Evolutionary conservation across 2,113 vertebrate species (phyloP).

Genomic region (Neodontobutis hainanensis): DNA sequence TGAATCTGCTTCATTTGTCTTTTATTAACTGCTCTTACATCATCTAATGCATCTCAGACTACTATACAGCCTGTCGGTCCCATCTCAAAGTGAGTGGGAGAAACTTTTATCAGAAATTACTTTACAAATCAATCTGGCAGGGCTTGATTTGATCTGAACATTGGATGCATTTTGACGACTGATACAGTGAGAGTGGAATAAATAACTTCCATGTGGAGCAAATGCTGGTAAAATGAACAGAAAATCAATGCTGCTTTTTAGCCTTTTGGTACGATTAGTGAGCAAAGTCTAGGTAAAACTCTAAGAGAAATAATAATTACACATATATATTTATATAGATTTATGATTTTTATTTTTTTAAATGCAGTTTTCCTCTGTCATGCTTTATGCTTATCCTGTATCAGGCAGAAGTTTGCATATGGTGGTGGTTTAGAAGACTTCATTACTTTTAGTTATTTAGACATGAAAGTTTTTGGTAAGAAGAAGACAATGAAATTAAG

Average conservation of each 20-base stretch:
- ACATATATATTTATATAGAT: too few species aligned
- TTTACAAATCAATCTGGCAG: conserved; percentile 10
- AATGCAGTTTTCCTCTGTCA: too few species aligned
- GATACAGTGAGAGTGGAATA: not conserved
- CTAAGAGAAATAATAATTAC: not conserved
- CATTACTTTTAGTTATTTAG: too few species aligned
- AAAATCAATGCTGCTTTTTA: conserved; percentile 10
- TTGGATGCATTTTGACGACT: not conserved
- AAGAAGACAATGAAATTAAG: too few species aligned
- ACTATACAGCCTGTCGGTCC: not conserved
- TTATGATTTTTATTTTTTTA: too few species aligned
- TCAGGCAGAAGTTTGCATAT: too few species aligned
- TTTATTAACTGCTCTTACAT: conserved; percentile 15
- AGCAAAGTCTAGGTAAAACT: conserved; percentile 1
- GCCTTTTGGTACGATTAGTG: not conserved
- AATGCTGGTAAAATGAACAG: conserved; percentile 13
- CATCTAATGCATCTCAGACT: not conserved
- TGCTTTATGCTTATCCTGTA: too few species aligned
- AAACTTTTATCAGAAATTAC: conserved; percentile 11
- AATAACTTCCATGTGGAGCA: not conserved
- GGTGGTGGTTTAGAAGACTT: too few species aligned
- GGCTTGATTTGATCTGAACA: conserved; percentile 10
- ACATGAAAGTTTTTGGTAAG: too few species aligned
- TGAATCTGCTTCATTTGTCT: not conserved
- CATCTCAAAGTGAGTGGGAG: not conserved